These are phyloP conservation scores for Dryadula phaetusa DNA, from an alignment of 2,888 invertebrate species.

Conservation along the genomic window DNA sequence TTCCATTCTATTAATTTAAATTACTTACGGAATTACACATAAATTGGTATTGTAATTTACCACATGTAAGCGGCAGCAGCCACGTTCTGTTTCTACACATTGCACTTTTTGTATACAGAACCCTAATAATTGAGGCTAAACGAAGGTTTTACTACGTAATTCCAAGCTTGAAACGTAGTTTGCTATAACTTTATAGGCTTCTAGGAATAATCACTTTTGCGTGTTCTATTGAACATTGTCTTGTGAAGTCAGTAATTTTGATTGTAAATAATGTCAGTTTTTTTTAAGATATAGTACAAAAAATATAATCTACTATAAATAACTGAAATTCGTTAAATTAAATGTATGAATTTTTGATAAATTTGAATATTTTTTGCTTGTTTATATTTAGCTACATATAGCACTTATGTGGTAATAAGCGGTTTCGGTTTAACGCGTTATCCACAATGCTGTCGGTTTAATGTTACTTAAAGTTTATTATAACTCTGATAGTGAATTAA, in stretches of 20 bases:
- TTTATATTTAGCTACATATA: neutral
- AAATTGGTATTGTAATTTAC: too few species aligned
- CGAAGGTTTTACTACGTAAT: slow-evolving; percentile 19
- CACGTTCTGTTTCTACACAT: neutral
- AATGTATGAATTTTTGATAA: too few species aligned
- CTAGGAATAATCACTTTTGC: slow-evolving; percentile 23
- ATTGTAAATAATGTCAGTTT: neutral
- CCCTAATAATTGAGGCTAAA: slow-evolving; percentile 10
- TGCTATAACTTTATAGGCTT: slow-evolving; percentile 21
- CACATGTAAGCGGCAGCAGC: neutral
- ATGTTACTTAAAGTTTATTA: neutral
- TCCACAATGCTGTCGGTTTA: neutral
- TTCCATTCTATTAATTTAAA: too few species aligned
- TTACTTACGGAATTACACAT: too few species aligned
- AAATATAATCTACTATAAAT: too few species aligned
- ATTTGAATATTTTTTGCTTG: too few species aligned
- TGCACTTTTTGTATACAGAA: neutral
- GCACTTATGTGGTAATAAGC: neutral
- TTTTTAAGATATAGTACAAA: too few species aligned
- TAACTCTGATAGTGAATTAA: neutral
- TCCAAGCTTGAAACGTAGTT: slow-evolving; percentile 15
- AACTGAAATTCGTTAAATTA: too few species aligned
- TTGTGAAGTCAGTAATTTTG: neutral
- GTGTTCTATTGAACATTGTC: slow-evolving; percentile 18
- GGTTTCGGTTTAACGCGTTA: neutral